Base-by-base conservation (phyloP, 2,888 invertebrate genomes). In the Spialia ferax region DNA sequence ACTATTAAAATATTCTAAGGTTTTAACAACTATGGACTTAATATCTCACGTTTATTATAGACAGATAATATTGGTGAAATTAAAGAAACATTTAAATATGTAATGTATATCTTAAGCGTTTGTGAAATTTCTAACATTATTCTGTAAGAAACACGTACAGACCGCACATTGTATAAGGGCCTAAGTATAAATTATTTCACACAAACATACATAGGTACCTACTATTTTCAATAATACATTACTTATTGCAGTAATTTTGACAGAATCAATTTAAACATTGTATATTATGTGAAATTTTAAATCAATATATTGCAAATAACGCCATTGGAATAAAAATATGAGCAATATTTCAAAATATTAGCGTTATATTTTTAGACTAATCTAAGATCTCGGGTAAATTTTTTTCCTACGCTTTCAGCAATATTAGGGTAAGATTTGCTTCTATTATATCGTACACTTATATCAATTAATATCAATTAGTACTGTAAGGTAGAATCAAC, bases 401-500 rank as follows among this genome's bases (percentile, higher is more conserved):
- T 63, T 56, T 63, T 62, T 84, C 76, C 77, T 82, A 83, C 77
- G 84, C 85, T 84, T 80, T 78, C 85, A 90, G 89, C 88, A 89
- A 91, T 91, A 89, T 76, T 91, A 89, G 84, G 15, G 4, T 87
- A 83, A 84, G 80, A 69, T 73, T 71, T 59, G 72, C 71, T 73
- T 75, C 69, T 74, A 77, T 77, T 76, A 80, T 78, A 79, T 80
- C 52, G 35, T 65, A 63, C 80, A 84, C 79, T 78, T 81, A 80
- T 82, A 86, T 84, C 85, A 88, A 88, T 86, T 85, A 88, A 86
- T 93, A 90, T 93, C 93, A 89, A 87, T 89, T 82, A 86, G 81
- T 79, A 82, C 74, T 71, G 67, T 79, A 82, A 77, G 75, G 77
- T 89, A 89, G 86, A 42, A 86, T 74, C 93, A 93, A 93, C 93